Conservation (phyloP, 1,140 invertebrate genomes). For the Arctopsyche grandis region DNA sequence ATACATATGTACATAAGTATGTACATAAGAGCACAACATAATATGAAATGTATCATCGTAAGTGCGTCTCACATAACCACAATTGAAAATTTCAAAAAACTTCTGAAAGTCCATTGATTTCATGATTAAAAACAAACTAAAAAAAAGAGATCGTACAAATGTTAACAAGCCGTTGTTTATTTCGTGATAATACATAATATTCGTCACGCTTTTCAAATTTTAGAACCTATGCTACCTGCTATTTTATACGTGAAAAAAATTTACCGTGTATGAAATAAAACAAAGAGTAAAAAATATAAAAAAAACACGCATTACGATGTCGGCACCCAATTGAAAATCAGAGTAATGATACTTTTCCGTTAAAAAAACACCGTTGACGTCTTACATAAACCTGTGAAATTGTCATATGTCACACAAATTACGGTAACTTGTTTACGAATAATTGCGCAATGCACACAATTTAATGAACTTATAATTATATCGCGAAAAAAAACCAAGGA, state of each 20-base stretch:
- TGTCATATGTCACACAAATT: neutral
- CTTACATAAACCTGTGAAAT: constrained; percentile 9
- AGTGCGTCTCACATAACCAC: too few species aligned
- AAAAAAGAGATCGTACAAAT: neutral
- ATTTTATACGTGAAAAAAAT: neutral
- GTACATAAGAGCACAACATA: too few species aligned
- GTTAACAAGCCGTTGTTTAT: constrained; percentile 12
- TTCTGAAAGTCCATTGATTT: too few species aligned
- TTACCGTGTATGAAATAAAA: neutral
- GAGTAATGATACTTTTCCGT: constrained; percentile 26
- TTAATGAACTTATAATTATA: too few species aligned
- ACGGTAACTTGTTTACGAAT: neutral
- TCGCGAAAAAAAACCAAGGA: too few species aligned
- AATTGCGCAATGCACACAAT: too few species aligned
- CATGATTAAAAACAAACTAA: neutral
- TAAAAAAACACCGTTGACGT: neutral
- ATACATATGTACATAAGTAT: too few species aligned
- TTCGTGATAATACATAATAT: constrained; percentile 3
- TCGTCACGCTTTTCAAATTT: neutral
- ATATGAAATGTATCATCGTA: too few species aligned
- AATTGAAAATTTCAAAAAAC: too few species aligned
- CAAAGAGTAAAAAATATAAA: neutral
- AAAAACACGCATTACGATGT: constrained; percentile 1
- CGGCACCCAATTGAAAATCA: neutral
- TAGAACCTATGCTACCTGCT: neutral